Conservation (phyloP, 35 echinoderm and acorn worm genomes). For the Acanthaster planci region DNA sequence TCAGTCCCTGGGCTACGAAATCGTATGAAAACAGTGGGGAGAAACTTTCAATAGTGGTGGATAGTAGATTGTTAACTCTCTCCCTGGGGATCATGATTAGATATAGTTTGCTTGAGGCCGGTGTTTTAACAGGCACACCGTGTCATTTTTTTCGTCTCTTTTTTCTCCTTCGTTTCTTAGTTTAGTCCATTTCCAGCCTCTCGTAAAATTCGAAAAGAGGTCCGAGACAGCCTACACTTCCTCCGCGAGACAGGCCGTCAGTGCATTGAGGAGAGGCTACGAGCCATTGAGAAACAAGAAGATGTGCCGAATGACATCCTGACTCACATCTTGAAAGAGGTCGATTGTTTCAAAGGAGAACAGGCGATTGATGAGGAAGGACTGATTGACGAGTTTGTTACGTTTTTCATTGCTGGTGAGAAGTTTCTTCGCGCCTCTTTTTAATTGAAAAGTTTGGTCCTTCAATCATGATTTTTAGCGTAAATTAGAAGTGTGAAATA, state of each 20-base stretch:
- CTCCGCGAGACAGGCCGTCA: constrained; percentile 43
- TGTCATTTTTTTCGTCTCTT: background rate
- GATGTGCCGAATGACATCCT: constrained; percentile 55
- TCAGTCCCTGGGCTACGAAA: no score
- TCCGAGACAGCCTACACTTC: constrained; percentile 17
- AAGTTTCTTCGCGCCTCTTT: no score
- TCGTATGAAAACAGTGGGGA: no score
- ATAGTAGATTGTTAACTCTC: no score
- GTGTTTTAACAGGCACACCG: background rate
- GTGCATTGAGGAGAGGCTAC: constrained; percentile 31
- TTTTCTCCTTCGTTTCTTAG: background rate
- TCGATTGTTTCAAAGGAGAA: constrained; percentile 12
- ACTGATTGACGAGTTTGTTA: constrained; percentile 75
- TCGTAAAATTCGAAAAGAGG: constrained; percentile 38
- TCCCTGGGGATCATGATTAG: constrained; percentile 13
- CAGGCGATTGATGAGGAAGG: constrained; percentile 33
- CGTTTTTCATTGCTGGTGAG: constrained; percentile 73
- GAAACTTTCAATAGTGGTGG: no score
- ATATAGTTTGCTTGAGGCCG: background rate
- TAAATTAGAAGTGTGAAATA: no score
- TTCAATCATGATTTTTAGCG: no score
- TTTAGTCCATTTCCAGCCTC: background rate
- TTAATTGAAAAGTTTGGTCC: no score
- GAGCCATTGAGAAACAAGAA: constrained; percentile 26
- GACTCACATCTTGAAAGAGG: constrained; percentile 49